Conservation (phyloP, 2,888 invertebrate species). For the Macropis europaea region DNA sequence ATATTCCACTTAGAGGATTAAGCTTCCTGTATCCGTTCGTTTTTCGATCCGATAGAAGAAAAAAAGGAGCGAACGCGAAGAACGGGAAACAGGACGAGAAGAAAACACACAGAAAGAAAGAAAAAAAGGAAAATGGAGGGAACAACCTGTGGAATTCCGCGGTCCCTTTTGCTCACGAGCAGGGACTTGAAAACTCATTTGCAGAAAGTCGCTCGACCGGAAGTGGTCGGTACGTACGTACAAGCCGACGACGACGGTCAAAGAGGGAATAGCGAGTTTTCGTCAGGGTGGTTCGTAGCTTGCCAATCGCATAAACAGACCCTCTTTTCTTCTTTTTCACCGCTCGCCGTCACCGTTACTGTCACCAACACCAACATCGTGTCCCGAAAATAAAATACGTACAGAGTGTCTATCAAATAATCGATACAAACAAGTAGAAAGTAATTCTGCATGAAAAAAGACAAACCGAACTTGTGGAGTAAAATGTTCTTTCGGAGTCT, state of each 20-base stretch:
- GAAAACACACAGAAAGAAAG: not conserved
- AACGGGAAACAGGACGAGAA: conserved; percentile 5
- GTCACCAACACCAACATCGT: not conserved
- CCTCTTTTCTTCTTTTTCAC: conserved; percentile 14
- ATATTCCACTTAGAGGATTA: no score
- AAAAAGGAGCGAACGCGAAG: not conserved
- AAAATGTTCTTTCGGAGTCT: no score
- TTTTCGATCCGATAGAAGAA: not conserved
- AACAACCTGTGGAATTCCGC: conserved; percentile 68
- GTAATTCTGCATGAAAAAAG: no score
- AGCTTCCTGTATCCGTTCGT: not conserved
- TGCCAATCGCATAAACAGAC: conserved; percentile 46
- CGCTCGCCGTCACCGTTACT: not conserved
- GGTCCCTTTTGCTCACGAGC: conserved; percentile 50
- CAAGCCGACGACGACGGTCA: conserved; percentile 32
- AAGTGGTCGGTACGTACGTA: conserved; percentile 47
- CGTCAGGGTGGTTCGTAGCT: conserved; percentile 25
- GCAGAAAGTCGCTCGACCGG: conserved; percentile 49
- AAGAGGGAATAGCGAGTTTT: conserved; percentile 51
- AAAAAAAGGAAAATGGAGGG: conserved; percentile 14
- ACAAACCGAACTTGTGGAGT: no score
- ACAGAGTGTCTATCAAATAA: no score
- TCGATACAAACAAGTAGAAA: no score
- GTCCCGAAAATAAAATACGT: conserved; percentile 53
- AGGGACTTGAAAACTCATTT: conserved; percentile 63